Evolutionary conservation across 2,113 vertebrate genomes (phyloP), one percentile per base, ranked within the genome.

Genomic region (Labeo catla): DNA sequence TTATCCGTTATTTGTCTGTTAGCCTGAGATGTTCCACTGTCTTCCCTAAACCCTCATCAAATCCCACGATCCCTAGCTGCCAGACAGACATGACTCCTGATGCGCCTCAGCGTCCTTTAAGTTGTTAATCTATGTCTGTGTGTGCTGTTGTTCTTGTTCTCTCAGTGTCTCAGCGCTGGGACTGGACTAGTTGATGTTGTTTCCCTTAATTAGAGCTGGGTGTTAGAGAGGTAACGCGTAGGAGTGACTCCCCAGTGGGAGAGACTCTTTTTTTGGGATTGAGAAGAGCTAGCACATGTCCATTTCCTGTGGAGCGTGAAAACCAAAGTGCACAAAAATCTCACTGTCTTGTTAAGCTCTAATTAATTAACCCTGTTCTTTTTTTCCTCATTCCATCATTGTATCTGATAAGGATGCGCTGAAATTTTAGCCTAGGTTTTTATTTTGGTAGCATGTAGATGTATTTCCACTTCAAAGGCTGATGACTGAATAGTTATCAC

Each of bases 21-120:
- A 45, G 10, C 21, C 21, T 23, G 21, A 74, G 43, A 47, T 49
- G 43, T 74, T 47, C 72, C 43, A 74, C 21, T 23, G 72, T 49
- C 43, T 61, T 61, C 36, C 43, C 36, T n/a, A 39, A 70, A n/a
- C 63, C 63, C 81, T 80, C 73, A n/a, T 59, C 12, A 50, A 76
- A 73, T 80, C 76, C 23, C 63, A 80, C 15, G n/a, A 28, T 87
- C 50, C 5, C 76, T 43, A 77, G 39, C 63, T 80, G 13, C 19
- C 43, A 72, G 77, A 79, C 52, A 28, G 59, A 68, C 84, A 84
- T 0, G 36, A 68, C 19, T 87, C 61, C 72, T 68, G 73, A 80
- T 63, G 52, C 63, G 9, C 59, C 45, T n/a, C 21, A 45, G 19
- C 39, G 59, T 63, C 39, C 10, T 34, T 39, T 57, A 76, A 82